These are phyloP conservation scores for Falco naumanni DNA, from an alignment of 2,797 vertebrate species.

Conservation along the genomic window DNA sequence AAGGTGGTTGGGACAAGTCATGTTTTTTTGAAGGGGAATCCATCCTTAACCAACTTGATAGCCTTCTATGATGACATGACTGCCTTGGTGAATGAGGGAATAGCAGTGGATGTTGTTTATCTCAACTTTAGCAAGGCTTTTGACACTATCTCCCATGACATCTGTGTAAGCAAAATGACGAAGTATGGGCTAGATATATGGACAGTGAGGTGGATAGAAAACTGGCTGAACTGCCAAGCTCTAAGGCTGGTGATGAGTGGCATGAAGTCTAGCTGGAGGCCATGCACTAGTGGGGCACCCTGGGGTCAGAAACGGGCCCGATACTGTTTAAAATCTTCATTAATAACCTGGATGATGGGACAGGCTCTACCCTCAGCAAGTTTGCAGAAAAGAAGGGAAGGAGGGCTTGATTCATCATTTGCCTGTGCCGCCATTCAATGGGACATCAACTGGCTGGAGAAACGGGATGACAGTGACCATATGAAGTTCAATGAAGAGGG, in stretches of 20 bases:
- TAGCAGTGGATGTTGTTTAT: no score
- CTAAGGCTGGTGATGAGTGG: no score
- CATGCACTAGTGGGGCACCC: no score
- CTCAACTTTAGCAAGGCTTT: not conserved
- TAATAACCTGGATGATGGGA: not conserved
- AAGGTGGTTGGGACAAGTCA: not conserved
- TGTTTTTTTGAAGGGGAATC: not conserved
- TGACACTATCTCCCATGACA: not conserved
- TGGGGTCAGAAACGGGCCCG: no score
- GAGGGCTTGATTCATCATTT: not conserved
- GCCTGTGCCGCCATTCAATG: not conserved
- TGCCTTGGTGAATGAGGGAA: not conserved
- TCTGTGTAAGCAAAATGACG: not conserved
- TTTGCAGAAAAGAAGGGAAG: not conserved
- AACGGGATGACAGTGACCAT: not conserved
- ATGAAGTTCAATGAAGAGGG: not conserved
- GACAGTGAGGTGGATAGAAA: not conserved
- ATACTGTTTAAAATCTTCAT: no score
- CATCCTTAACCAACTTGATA: not conserved
- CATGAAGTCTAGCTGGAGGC: no score
- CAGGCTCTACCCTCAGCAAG: not conserved
- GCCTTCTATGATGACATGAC: not conserved
- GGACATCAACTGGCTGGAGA: not conserved
- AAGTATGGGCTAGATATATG: not conserved
- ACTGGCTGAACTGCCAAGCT: not conserved